phyloP scores from a whole-genome alignment of 2,888 invertebrate species.

The Malacosoma neustria region DNA sequence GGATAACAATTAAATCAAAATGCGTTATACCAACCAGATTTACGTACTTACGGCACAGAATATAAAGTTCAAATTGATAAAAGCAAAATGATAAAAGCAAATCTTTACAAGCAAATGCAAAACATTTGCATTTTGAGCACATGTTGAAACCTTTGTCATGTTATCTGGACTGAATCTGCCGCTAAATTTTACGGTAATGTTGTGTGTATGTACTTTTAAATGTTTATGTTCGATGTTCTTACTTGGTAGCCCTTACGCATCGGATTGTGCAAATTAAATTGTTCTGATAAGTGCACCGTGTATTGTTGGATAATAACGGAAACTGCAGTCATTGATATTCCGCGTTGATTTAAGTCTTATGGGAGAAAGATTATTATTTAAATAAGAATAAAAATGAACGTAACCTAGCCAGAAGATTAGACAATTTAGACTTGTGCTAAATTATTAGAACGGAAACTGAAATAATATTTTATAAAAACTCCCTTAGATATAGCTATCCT shows the following conservation, averaged over 20 bases:
- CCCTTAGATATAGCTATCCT: too few relatives aligned
- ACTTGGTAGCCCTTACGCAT: slow-evolving; percentile 20
- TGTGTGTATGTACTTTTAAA: slow-evolving; percentile 29
- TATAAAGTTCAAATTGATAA: not conserved
- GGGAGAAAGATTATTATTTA: too few relatives aligned
- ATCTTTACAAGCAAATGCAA: slow-evolving; percentile 6
- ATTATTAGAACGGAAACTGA: too few relatives aligned
- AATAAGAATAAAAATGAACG: too few relatives aligned
- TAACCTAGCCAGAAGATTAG: too few relatives aligned
- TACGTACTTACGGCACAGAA: not conserved
- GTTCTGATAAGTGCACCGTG: too few relatives aligned
- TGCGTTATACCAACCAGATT: not conserved
- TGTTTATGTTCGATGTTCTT: slow-evolving; percentile 38
- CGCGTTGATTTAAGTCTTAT: too few relatives aligned
- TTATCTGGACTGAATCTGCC: slow-evolving; percentile 51
- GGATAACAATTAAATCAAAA: slow-evolving; percentile 1
- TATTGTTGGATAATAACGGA: too few relatives aligned
- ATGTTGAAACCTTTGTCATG: slow-evolving; percentile 54
- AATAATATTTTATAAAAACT: too few relatives aligned
- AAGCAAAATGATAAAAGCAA: too few relatives aligned
- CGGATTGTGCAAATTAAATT: not conserved
- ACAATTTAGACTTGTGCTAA: too few relatives aligned
- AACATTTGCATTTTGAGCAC: slow-evolving; percentile 13
- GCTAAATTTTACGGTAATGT: slow-evolving; percentile 59
- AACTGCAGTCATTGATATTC: too few relatives aligned